Evolutionary conservation across 2,113 vertebrate genomes (phyloP), one percentile per base, ranked within the genome.

Genomic region (Xiphophorus couchianus): DNA sequence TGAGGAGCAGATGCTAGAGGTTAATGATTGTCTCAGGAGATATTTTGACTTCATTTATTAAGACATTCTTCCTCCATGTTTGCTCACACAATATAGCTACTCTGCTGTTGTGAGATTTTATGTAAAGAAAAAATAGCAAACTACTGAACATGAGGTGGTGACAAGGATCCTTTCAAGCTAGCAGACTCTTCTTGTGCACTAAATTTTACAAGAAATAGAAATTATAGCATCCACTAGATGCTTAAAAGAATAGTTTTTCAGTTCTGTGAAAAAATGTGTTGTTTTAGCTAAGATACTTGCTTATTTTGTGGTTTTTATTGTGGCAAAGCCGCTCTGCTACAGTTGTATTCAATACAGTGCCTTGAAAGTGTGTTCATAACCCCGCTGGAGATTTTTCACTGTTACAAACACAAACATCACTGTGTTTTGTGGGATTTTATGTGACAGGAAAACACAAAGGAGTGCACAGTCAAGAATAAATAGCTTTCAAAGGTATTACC

Each of bases 11-110:
- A 70, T 93, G 88, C 70, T 81, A 33, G 15, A 66, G 85, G 87
- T 88, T 91, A 88, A 93, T 90, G 81, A 90, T 90, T 86, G 85
- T 91, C 84, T 86, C 63, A 44, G 67, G 78, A 72, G 84, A 86
- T 87, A 86, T 82, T 89, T 88, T 86, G 73, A 82, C 88, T 82
- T 25, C 30, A 66, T 81, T 86, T 91, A 90, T 91, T 90, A 93
- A 88, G 89, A 87, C 68, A 77, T 74, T 74, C 25, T 28, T 76
- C 64, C 80, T 71, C 71, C 0, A 13, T 78, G 76, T 84, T 78
- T 84, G 74, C 78, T 71, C 17, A 9, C 25, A 42, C 62, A 67
- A 81, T 62, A 54, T 2, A 54, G 69, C 17, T 29, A 64, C 9
- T 74, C 64, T 86, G 54, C 19, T 66, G 9, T 33, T 66, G 30